Base-by-base conservation (phyloP, 2,113 vertebrate genomes). In the Colinus virginianus region DNA sequence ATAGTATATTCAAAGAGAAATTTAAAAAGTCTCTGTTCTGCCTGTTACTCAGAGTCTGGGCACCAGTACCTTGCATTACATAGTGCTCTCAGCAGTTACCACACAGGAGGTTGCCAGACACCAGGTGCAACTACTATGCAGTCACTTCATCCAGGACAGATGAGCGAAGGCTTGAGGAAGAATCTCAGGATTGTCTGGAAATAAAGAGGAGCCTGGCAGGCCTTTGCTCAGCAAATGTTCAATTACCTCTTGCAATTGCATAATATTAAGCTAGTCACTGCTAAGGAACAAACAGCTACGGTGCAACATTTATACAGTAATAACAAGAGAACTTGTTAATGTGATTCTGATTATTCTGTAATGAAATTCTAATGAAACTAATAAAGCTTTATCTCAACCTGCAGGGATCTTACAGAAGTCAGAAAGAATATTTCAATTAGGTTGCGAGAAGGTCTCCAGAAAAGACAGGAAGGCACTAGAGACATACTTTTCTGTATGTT, bases 321-420 rank as follows among this genome's bases (percentile, higher is more conserved):
- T 79, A 95, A 91, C 5, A 3, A 68, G 61, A 86, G 68, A 67
- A 88, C 90, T 94, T 94, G 88, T 90, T 95, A 92, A 78, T 56
- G 2, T 43, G n/a, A 78, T 67, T 83, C 75, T 94, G 84, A 87
- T 96, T 95, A 88, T 88, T 84, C 72, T 14, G 1, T 94, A 92
- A 95, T 91, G 87, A 91, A 97, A 93, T 79, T 49, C 88, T 92
- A 86, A 95, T 90, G 90, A 95, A 96, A 95, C 69, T 84, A 96
- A 92, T 90, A 94, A 96, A 92, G 90, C 81, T 96, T 70, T 71
- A 88, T 90, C 87, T 90, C 72, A 70, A 38, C 68, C 82, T 87
- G 85, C 78, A 94, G 84, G 69, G 61, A 87, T 84, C 62, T 21
- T 80, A 77, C 26, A 84, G 64, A 18, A 87, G 56, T 45, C 84